Evolutionary conservation across 2,888 invertebrate genomes (phyloP).

Genomic region (Serrognathus titanus): DNA sequence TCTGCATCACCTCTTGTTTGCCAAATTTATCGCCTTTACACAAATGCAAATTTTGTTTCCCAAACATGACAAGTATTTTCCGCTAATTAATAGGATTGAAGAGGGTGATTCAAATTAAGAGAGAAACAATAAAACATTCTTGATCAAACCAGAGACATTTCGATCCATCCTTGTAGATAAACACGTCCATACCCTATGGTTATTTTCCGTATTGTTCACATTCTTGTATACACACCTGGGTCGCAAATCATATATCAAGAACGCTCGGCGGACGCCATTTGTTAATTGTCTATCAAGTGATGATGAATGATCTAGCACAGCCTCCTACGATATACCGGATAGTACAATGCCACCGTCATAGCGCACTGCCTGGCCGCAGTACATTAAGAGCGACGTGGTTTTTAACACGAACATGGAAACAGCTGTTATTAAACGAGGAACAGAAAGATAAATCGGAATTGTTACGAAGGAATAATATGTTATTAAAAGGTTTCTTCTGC

Average conservation of each 20-base stretch:
- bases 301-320: neutral
- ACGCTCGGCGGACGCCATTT: neutral
- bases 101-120: too few relatives aligned
- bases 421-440: neutral
- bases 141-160: too few relatives aligned
- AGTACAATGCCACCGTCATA: neutral
- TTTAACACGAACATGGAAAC: neutral
- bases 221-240: neutral
- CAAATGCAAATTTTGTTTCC: too few relatives aligned
- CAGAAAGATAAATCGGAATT: neutral
- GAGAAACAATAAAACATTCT: too few relatives aligned
- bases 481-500: neutral
- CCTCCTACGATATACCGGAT: neutral
- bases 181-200: neutral
- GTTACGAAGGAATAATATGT: neutral
- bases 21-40: too few relatives aligned
- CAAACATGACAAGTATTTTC: too few relatives aligned
- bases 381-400: neutral
- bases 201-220: neutral
- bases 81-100: too few relatives aligned
- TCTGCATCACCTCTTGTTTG: too few relatives aligned
- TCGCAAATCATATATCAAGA: conserved; percentile 1
- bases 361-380: neutral
- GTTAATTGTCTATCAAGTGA: conserved; percentile 1
- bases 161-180: too few relatives aligned